phyloP scores from a whole-genome alignment of 2,113 vertebrate genomes.

The Bucco capensis region DNA sequence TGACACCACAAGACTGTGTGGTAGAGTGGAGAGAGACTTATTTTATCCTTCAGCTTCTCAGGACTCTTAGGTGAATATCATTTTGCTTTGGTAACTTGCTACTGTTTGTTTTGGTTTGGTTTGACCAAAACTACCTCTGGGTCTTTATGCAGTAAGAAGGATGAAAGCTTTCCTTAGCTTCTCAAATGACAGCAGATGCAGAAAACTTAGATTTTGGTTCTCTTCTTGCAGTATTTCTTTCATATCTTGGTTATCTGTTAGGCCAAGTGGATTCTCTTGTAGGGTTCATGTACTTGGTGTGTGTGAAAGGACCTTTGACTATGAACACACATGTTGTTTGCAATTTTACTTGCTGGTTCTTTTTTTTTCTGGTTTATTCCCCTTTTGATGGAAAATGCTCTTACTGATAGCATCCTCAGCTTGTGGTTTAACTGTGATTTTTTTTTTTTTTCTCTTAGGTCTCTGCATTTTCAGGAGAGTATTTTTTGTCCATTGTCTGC shows the following conservation, averaged over 20 bases:
- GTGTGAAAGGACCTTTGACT: background rate
- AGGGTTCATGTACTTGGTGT: background rate
- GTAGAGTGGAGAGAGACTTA: background rate
- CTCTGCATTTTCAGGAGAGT: background rate
- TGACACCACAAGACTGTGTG: accelerated
- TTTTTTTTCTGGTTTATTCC: background rate
- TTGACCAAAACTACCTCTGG: background rate
- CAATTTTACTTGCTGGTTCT: background rate
- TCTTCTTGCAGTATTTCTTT: background rate
- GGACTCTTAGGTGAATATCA: background rate
- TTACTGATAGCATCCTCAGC: background rate
- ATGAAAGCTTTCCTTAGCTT: background rate
- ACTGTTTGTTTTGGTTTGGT: background rate
- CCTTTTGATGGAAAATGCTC: background rate
- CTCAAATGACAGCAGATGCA: background rate
- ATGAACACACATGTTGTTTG: background rate
- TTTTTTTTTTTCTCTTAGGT: background rate
- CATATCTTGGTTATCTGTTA: background rate
- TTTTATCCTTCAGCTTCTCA: background rate
- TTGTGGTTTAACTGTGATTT: background rate
- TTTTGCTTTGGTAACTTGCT: background rate
- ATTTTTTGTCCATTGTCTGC: background rate
- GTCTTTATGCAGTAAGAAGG: background rate
- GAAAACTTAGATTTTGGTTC: background rate
- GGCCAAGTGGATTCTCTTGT: background rate